A percentile compares a stretch with the other conserved stretches of the same genome.
Evolutionary conservation across 2,888 invertebrate genomes (phyloP).

Genomic region (Acronicta aceris): DNA sequence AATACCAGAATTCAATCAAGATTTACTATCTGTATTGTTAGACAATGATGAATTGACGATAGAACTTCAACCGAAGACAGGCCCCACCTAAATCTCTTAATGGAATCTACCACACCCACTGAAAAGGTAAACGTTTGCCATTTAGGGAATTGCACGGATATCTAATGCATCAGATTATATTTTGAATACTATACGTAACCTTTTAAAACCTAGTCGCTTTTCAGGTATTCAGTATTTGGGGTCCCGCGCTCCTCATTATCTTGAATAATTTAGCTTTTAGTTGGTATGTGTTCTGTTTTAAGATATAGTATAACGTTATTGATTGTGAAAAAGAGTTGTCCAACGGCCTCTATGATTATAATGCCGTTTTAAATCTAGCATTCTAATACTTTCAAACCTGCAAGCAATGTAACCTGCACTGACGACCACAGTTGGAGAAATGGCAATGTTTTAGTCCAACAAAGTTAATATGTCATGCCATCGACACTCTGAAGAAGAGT

Average conservation of each 20-base stretch:
- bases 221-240: conserved; percentile 16
- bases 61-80: conserved; percentile 27
- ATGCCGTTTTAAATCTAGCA: no score
- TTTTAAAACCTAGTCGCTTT: conserved; percentile 5
- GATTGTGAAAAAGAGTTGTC: conserved; percentile 16
- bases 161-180: conserved; percentile 40
- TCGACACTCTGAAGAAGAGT: no score
- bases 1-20: conserved; percentile 4
- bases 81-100: conserved; percentile 49
- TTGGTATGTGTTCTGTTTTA: conserved; percentile 9
- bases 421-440: no score
- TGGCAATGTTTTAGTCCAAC: no score
- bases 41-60: conserved; percentile 36
- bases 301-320: conserved; percentile 18
- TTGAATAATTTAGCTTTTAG: conserved; percentile 38
- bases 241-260: conserved; percentile 14
- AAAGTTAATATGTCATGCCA: no score
- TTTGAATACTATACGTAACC: conserved; percentile 8
- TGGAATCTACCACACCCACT: conserved; percentile 52
- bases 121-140: conserved; percentile 54
- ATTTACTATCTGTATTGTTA: conserved; percentile 38
- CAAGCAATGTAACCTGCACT: no score
- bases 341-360: neutral
- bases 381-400: no score
- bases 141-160: conserved; percentile 51